Evolutionary conservation across 2,113 vertebrate species (phyloP).

Genomic region (Lathamus discolor): DNA sequence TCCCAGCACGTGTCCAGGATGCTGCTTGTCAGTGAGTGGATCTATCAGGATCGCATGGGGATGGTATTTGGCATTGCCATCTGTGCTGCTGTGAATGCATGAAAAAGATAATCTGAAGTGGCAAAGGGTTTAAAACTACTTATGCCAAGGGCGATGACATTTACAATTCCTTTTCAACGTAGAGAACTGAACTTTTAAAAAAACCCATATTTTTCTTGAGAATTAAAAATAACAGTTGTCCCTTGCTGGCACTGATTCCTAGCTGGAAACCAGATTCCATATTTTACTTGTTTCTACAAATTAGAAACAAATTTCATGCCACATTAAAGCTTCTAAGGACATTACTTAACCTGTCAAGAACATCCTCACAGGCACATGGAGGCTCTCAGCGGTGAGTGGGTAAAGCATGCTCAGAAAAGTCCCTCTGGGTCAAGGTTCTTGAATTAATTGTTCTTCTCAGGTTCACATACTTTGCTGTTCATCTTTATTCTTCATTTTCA

Average conservation of each 20-base stretch:
- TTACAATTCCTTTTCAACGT: background rate
- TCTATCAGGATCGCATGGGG: background rate
- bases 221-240: background rate
- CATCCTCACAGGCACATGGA: background rate
- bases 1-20: rapidly evolving
- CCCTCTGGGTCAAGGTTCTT: background rate
- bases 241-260: background rate
- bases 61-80: rapidly evolving
- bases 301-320: background rate
- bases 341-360: background rate
- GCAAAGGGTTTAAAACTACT: background rate
- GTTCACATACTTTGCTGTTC: background rate
- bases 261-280: background rate
- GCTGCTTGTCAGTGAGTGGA: background rate
- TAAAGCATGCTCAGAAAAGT: background rate
- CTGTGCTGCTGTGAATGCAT: rapidly evolving
- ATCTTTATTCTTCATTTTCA: background rate
- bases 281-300: background rate
- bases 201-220: background rate
- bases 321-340: background rate
- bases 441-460: background rate
- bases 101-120: background rate
- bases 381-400: background rate
- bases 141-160: background rate
- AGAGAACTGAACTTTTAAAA: background rate